Base-by-base conservation (phyloP, 23 tunicate species). In the Halocynthia aurantium region DNA sequence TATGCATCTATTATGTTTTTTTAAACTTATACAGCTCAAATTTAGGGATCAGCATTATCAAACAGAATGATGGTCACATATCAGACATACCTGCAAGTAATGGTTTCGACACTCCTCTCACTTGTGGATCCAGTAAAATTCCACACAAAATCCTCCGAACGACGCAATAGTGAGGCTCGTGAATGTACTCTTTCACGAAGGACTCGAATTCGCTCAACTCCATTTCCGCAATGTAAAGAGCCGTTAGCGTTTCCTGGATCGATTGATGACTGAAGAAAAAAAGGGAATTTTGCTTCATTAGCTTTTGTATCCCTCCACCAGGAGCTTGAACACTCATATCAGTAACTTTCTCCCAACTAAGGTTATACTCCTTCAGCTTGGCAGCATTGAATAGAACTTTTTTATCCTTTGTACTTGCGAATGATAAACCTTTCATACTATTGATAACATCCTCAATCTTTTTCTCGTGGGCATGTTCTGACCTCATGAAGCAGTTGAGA, bases 241-340 rank as follows among this genome's bases (percentile, higher is more conserved):
- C 69, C 8, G 69, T 19, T 7, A 64, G n/a, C n/a, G n/a, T n/a
- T n/a, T n/a, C n/a, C n/a, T n/a, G n/a, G n/a, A n/a, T n/a, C n/a
- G n/a, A n/a, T 64, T 64, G 69, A 64, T 64, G 69, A 10, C 69
- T 64, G 69, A 64, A 64, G 22, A 64, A 64, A 7, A 64, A 10
- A 19, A 64, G 10, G 10, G 20, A 31, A 8, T 10, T 64, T 64
- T 44, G 44, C 22, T 64, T 31, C 8, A 64, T 7, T 64, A 64
- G 20, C 7, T 10, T 64, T 10, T 64, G 69, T 10, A 19, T 64
- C 7, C 7, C 7, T 7, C 10, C 10, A 10, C 10, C 69, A 7
- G 22, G 8, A 10, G 69, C 20, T 8, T 19, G 69, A 10, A 64
- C 7, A 8, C 44, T 7, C 7, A 64, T 64, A 7, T 10, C 22